Percentiles rank a stretch among this genome's conserved stretches.
phyloP scores from a whole-genome alignment of 2,888 invertebrate genomes.

The Venustoraphidia nigricollis region DNA sequence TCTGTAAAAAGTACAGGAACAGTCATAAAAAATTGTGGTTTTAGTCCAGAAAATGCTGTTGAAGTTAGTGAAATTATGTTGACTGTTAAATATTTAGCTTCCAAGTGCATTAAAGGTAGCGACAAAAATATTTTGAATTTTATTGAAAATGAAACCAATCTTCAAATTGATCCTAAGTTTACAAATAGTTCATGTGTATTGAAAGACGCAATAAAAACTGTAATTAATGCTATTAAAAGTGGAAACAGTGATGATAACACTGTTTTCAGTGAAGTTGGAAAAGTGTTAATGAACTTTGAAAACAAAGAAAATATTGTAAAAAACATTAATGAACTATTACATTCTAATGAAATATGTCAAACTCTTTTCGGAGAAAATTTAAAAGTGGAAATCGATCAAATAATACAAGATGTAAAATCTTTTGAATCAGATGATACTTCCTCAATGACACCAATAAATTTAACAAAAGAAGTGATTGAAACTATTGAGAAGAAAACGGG shows the following conservation, averaged over 20 bases:
- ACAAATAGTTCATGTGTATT: conserved; percentile 21
- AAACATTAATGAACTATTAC: background rate
- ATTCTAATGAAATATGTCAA: background rate
- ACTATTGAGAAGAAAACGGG: too few species aligned
- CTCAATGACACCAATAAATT: too few species aligned
- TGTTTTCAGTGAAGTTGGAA: conserved; percentile 15
- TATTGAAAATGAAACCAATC: background rate
- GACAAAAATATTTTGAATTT: too few species aligned
- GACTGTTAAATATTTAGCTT: too few species aligned
- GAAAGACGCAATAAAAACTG: conserved; percentile 26
- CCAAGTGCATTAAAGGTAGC: too few species aligned
- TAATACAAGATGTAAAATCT: too few species aligned
- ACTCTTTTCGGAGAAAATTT: background rate
- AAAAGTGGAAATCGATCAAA: background rate
- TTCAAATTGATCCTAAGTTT: conserved; percentile 9
- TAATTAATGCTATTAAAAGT: conserved; percentile 26
- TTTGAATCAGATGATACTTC: too few species aligned
- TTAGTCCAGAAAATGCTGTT: too few species aligned
- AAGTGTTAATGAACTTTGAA: conserved; percentile 16
- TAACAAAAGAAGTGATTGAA: too few species aligned
- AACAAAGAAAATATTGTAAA: conserved; percentile 6
- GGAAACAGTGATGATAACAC: conserved; percentile 25
- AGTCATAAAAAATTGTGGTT: too few species aligned
- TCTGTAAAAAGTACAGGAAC: too few species aligned
- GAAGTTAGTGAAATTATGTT: too few species aligned